Evolutionary conservation across 2,797 vertebrate species (phyloP).

Genomic region (Anguilla anguilla): DNA sequence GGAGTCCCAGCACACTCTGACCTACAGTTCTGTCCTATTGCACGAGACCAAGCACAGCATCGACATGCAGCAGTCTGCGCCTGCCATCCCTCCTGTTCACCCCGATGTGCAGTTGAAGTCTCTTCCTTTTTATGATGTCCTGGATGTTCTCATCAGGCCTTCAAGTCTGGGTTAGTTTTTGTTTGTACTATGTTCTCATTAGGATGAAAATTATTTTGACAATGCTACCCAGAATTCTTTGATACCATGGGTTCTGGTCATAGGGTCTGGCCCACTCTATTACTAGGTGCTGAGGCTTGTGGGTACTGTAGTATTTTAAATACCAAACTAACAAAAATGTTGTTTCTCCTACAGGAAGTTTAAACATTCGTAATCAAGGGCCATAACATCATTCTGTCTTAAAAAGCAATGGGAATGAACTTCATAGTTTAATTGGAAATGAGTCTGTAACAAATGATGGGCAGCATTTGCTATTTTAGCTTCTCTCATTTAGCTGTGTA

Average conservation of each 20-base stretch:
- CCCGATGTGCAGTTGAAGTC: conserved; percentile 95
- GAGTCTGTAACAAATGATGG: not conserved
- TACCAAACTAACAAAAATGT: no score
- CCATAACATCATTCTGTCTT: no score
- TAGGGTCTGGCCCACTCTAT: no score
- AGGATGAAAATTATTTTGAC: not conserved
- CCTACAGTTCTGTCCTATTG: conserved; percentile 70
- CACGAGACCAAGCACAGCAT: conserved; percentile 78
- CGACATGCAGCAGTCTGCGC: conserved; percentile 88
- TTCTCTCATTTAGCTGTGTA: not conserved
- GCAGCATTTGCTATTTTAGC: not conserved
- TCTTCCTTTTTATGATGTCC: conserved; percentile 92
- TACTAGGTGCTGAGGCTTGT: no score
- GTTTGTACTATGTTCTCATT: not conserved
- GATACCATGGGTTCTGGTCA: no score
- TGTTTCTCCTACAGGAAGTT: no score
- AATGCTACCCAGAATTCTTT: no score
- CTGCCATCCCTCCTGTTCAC: conserved; percentile 89
- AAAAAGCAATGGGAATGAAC: no score
- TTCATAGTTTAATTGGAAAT: no score
- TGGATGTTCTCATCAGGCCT: conserved; percentile 94
- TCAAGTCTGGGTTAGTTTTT: conserved; percentile 88
- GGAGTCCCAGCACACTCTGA: conserved; percentile 67
- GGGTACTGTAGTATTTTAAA: no score
- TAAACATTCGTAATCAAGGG: no score